Evolutionary conservation across 2,797 vertebrate species (phyloP), one percentile per base, ranked within the genome.

Genomic region (Anabacerthia variegaticeps): DNA sequence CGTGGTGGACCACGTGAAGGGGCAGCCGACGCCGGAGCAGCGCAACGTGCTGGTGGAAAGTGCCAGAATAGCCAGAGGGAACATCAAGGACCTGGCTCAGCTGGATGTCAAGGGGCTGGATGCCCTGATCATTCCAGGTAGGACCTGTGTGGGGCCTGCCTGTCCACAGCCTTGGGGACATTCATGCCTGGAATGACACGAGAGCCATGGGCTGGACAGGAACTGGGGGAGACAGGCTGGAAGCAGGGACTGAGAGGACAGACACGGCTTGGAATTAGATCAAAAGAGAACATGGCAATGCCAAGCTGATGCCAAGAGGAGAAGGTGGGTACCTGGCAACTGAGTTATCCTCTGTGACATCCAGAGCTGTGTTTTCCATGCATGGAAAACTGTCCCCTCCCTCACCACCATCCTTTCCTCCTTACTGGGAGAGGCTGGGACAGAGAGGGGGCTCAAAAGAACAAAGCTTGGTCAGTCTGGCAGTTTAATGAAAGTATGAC

Each of bases 21-120:
- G 99, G n/a, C 98, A 98, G 85, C 98, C 98, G 1, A 97, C 96
- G 0, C 81, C 93, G 7, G 98, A 98, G 94, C 98, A 98, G 73
- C 98, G 99, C 66, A 99, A 98, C 3, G 96, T 99, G 59, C 96
- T 99, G 20, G 97, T 98, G 75, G 99, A 99, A 90, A 99, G 99
- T 4, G 98, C 99, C 52, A 98, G 99, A 28, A 99, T 99, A 14
- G 99, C 98, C 95, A 97, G 99, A 46, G 99, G 99, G 10, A 98
- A 98, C 3, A 96, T 99, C 95, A 98, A 92, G 30, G 98, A 99
- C 51, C 97, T 99, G 56, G 97, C 93, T 12, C 91, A 96, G 71
- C 86, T 99, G 51, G 97, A 98, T 2, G 97, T 98, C 51, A 89
- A 97, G 23, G 97, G 86, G 27, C 97, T 98, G 89, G 98, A 99